A percentile compares a stretch with the other conserved stretches of the same genome.
Conservation (phyloP, 2,113 vertebrate species). For the Suncus etruscus region DNA sequence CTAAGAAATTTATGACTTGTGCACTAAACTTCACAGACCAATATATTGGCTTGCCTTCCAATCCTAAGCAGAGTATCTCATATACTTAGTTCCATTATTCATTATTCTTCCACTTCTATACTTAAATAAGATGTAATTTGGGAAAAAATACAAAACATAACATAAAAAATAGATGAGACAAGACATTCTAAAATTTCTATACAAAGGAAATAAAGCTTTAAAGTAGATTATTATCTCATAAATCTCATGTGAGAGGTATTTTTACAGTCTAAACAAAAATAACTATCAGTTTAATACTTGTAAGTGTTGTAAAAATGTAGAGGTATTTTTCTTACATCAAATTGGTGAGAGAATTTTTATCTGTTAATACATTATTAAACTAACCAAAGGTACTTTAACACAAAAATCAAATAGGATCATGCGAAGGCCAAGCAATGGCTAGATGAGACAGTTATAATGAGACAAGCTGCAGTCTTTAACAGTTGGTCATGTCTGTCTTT, state of each 20-base stretch:
- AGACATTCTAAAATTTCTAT: background rate
- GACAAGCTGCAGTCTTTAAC: background rate
- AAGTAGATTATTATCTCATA: background rate
- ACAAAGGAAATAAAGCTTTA: background rate
- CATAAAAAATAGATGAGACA: background rate
- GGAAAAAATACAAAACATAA: background rate
- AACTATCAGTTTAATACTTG: background rate
- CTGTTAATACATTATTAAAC: background rate
- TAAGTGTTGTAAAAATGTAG: background rate
- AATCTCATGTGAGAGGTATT: background rate
- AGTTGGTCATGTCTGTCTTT: background rate
- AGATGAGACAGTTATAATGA: background rate
- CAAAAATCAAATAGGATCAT: background rate
- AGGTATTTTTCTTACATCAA: background rate
- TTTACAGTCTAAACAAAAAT: background rate
- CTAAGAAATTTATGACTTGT: background rate
- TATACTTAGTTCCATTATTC: background rate
- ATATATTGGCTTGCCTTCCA: background rate
- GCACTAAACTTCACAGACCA: background rate
- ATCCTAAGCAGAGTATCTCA: background rate
- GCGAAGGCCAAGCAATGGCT: background rate
- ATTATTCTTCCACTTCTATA: background rate
- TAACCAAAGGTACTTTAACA: background rate
- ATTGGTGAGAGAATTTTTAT: background rate
- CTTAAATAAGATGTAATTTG: background rate